Evolutionary conservation across 2,888 invertebrate species (phyloP), one percentile per base, ranked within the genome.

Genomic region (Troglohyphantes excavatus): DNA sequence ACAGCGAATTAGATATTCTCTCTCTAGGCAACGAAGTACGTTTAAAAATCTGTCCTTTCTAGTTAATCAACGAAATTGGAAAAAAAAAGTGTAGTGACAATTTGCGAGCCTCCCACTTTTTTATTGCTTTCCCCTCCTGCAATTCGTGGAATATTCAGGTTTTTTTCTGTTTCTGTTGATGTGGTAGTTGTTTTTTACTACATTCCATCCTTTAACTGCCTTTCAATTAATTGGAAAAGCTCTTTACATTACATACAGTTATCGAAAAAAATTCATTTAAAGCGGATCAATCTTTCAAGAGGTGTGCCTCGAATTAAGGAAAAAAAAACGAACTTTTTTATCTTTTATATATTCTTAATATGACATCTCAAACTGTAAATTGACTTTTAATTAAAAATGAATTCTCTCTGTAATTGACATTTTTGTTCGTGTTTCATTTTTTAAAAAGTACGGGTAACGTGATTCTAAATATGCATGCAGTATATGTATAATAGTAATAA

Each of bases 61-160:
- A 65, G 63, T 78, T 78, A 78, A 78, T 78, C 78, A 78, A 63
- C 78, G 23, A n/a, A 39, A 63, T 78, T 33, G 61, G 29, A 75
- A 59, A 26, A 13, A 68, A 68, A 78, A 78, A 21, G 65, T 63
- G 78, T 43, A 26, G 33, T 63, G 75, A 75, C 75, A 78, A 78
- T 78, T 78, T 78, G 63, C 63, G 65, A 43, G 65, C 65, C 23
- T 21, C 78, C 26, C 39, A n/a, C 63, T n/a, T n/a, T 63, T 78
- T 76, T 72, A 7, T 11, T 23, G 9, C 19, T 75, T 43, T 21
- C 0, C 61, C 39, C 33, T 3, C n/a, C n/a, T 78, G 39, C 43
- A 63, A 78, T 78, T 78, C 78, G 39, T 39, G 63, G 27, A 63
- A 43, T 21, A 78, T 65, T 39, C n/a, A n/a, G n/a, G n/a, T n/a